Evolutionary conservation across 2,113 vertebrate genomes (phyloP).

Genomic region (Noturus placidus): DNA sequence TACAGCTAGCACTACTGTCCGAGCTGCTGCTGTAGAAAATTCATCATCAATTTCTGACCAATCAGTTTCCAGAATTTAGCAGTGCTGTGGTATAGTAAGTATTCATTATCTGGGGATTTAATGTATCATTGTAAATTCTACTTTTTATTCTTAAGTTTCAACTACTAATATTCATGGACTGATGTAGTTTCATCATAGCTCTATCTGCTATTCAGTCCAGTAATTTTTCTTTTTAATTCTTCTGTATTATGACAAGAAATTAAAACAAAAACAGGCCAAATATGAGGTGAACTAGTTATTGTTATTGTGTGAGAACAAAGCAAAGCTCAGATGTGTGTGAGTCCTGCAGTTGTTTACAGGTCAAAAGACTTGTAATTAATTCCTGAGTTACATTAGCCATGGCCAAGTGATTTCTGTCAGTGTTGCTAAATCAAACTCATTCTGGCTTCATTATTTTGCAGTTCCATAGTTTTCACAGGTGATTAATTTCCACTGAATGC

Average conservation of each 20-base stretch:
- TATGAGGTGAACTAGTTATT: background rate
- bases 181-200: background rate
- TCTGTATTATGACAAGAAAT: background rate
- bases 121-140: background rate
- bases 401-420: slow-evolving; percentile 41
- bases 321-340: background rate
- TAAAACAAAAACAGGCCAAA: background rate
- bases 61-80: background rate
- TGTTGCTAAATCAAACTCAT: slow-evolving; percentile 23
- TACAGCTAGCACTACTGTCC: background rate
- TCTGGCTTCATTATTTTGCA: slow-evolving; percentile 43
- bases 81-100: background rate
- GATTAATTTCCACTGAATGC: slow-evolving; percentile 48
- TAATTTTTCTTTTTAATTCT: background rate
- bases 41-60: background rate
- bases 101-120: background rate
- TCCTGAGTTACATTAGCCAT: slow-evolving; percentile 36
- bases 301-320: background rate
- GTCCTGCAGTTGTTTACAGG: slow-evolving; percentile 30
- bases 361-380: slow-evolving; percentile 37
- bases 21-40: background rate
- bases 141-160: background rate
- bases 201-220: background rate
- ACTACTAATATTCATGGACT: background rate
- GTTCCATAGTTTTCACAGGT: slow-evolving; percentile 46